phyloP scores from a whole-genome alignment of 2,888 invertebrate genomes.

The Agrochola macilenta region DNA sequence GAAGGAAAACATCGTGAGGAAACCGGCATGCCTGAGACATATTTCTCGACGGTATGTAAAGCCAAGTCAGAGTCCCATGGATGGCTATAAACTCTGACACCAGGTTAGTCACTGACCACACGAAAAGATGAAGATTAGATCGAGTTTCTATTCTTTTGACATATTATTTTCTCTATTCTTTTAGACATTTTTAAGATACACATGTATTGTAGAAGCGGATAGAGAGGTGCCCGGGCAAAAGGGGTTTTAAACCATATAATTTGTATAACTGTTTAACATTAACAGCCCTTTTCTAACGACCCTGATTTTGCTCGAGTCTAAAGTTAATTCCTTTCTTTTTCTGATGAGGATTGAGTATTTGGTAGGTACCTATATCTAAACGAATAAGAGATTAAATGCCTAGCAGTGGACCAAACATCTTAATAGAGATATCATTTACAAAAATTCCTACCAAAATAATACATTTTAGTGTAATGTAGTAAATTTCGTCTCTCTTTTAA shows the following conservation, averaged over 20 bases:
- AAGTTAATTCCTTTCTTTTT: slow-evolving; percentile 14
- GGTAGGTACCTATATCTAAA: background rate
- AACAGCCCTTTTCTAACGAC: slow-evolving; percentile 14
- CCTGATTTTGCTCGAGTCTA: slow-evolving; percentile 15
- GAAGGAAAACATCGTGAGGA: too few species aligned
- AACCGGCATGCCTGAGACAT: too few species aligned
- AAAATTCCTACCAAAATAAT: background rate
- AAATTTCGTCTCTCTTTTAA: background rate
- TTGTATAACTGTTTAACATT: slow-evolving; percentile 33
- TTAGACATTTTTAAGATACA: background rate
- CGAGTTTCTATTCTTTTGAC: background rate
- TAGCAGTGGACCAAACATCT: background rate
- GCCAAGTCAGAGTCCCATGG: too few species aligned
- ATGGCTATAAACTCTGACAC: too few species aligned
- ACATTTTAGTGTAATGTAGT: background rate
- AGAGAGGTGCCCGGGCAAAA: background rate
- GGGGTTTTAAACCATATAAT: slow-evolving; percentile 5
- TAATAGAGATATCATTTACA: background rate
- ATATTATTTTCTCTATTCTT: background rate
- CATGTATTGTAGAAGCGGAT: background rate
- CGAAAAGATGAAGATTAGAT: background rate
- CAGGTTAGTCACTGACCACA: too few species aligned
- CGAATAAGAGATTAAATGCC: background rate
- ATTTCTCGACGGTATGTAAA: too few species aligned
- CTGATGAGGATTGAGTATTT: background rate